These are phyloP conservation scores for Gobio occitaniae DNA, from an alignment of 2,797 vertebrate species.

Conservation along the genomic window DNA sequence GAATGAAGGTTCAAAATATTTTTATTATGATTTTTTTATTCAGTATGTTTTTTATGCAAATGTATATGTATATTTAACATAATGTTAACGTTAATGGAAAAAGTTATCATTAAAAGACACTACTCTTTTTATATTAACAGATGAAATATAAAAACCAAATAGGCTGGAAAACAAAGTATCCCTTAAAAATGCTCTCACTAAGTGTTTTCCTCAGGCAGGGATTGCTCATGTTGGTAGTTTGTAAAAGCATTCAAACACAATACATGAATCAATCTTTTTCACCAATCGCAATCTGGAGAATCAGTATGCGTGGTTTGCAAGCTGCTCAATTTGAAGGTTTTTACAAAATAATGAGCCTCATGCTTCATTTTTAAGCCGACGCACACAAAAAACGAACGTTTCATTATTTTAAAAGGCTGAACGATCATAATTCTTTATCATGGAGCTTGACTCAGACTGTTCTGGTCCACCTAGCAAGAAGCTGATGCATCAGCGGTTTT, in stretches of 20 bases:
- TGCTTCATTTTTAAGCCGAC: constrained; percentile 32
- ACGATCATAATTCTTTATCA: constrained; percentile 12
- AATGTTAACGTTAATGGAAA: too few relatives aligned
- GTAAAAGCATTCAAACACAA: constrained; percentile 30
- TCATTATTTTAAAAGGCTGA: constrained; percentile 40
- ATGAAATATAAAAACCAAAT: neutral
- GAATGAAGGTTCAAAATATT: too few relatives aligned
- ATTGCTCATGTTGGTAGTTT: constrained; percentile 36
- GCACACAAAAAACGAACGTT: constrained; percentile 1
- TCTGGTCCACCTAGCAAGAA: constrained; percentile 56
- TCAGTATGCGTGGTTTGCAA: constrained; percentile 19
- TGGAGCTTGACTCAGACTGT: constrained; percentile 57
- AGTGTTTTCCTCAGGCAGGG: constrained; percentile 4
- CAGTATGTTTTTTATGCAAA: too few relatives aligned
- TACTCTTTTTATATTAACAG: neutral
- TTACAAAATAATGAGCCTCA: constrained; percentile 34
- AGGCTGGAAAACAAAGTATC: neutral
- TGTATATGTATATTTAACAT: too few relatives aligned
- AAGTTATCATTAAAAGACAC: neutral
- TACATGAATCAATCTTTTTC: constrained; percentile 40
- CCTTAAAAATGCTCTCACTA: neutral
- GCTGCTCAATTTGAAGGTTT: neutral
- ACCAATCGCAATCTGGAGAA: constrained; percentile 23
- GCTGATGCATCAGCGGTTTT: constrained; percentile 45
- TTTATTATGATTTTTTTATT: too few relatives aligned